These are phyloP conservation scores for Brenthis hecate DNA, from an alignment of 2,888 invertebrate genomes.

Conservation along the genomic window DNA sequence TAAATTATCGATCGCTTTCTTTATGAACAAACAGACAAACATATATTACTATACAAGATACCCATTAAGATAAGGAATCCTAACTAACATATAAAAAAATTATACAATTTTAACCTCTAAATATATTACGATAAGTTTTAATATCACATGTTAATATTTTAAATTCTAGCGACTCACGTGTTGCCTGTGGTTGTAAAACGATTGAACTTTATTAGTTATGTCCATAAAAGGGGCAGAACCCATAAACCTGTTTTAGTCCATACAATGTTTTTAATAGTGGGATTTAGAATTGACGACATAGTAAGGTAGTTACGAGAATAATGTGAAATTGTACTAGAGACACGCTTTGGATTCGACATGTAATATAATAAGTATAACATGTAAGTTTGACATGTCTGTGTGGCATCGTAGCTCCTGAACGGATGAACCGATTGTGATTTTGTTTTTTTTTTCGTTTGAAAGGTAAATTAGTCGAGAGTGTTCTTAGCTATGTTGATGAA, in stretches of 20 bases:
- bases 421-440: no score
- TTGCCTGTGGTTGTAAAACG: constrained; percentile 56
- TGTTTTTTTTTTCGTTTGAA: no score
- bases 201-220: constrained; percentile 75
- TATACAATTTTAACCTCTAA: background rate
- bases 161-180: constrained; percentile 38
- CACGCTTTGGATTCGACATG: no score
- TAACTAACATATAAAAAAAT: background rate
- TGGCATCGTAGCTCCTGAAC: no score
- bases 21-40: background rate
- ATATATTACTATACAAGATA: background rate
- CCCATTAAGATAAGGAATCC: constrained; percentile 9
- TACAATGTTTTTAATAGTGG: constrained; percentile 44
- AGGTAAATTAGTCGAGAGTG: no score
- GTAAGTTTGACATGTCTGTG: no score
- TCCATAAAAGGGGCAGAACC: constrained; percentile 71
- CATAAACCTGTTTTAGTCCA: constrained; percentile 55
- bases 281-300: constrained; percentile 27
- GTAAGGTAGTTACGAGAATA: background rate
- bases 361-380: no score
- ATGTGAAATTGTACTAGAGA: no score
- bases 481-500: no score
- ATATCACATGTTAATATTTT: background rate
- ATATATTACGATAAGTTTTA: background rate
- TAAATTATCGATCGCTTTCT: background rate